Percentiles rank a stretch among this genome's conserved stretches.
These are phyloP conservation scores for Gobio occitaniae DNA, from an alignment of 2,797 vertebrate species.

Conservation along the genomic window DNA sequence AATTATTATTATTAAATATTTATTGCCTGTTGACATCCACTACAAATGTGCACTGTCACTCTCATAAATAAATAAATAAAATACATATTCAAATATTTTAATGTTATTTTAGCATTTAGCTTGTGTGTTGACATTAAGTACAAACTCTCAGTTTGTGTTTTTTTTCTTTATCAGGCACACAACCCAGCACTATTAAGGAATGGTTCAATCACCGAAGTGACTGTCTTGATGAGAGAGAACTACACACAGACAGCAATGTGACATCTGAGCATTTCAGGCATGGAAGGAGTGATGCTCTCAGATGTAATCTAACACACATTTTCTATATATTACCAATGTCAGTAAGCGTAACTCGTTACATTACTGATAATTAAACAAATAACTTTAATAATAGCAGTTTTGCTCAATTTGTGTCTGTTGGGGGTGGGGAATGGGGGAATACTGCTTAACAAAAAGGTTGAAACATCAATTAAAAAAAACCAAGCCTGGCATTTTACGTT, in stretches of 20 bases:
- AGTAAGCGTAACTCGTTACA: neutral
- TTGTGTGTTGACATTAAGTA: neutral
- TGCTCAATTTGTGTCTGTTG: neutral
- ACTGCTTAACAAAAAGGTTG: neutral
- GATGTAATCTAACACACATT: constrained; percentile 73
- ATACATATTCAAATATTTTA: neutral
- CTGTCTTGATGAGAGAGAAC: constrained; percentile 77
- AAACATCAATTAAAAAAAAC: neutral
- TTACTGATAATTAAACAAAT: neutral
- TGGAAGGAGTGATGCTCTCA: constrained; percentile 74
- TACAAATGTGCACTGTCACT: neutral
- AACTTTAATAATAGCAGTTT: constrained; percentile 1
- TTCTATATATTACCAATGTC: neutral
- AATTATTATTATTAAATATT: neutral
- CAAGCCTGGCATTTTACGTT: neutral
- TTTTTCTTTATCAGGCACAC: constrained; percentile 71
- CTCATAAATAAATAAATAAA: neutral
- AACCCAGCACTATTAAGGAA: constrained; percentile 77
- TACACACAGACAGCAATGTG: constrained; percentile 70
- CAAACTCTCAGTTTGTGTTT: neutral
- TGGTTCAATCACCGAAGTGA: constrained; percentile 86
- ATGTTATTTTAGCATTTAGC: neutral
- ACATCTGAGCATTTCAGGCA: constrained; percentile 80
- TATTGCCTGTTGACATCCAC: neutral
- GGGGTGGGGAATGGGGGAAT: too few species aligned